A percentile compares a stretch with the other conserved stretches of the same genome.
phyloP scores from a whole-genome alignment of 2,888 invertebrate genomes.

The Smittia sp. region DNA sequence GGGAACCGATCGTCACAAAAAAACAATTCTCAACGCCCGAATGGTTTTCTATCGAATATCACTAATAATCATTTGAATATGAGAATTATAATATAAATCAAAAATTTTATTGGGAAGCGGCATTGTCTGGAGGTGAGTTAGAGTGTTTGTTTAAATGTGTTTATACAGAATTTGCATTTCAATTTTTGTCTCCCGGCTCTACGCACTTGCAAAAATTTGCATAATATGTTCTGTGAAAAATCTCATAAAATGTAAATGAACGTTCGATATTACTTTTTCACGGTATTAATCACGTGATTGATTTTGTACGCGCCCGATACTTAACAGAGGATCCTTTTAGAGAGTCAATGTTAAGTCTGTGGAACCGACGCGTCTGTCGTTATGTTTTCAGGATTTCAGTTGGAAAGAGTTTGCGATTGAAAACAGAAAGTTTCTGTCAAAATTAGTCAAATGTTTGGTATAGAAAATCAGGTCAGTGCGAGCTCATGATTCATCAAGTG shows the following conservation, averaged over 20 bases:
- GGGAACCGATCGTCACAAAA: background rate
- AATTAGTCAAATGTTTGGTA: too few relatives aligned
- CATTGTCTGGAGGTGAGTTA: background rate
- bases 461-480: too few relatives aligned
- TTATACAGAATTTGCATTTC: constrained; percentile 14
- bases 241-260: constrained; percentile 15
- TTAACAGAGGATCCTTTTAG: background rate
- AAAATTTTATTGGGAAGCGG: background rate
- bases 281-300: background rate
- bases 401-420: too few relatives aligned
- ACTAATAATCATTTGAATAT: constrained; percentile 28
- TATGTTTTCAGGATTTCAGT: too few relatives aligned
- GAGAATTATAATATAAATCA: constrained; percentile 13
- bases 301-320: constrained; percentile 8
- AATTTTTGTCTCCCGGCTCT: background rate
- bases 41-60: constrained; percentile 29
- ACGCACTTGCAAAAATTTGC: constrained; percentile 18
- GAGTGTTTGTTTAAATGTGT: constrained; percentile 26
- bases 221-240: constrained; percentile 23
- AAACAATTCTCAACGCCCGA: constrained; percentile 22
- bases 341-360: too few relatives aligned
- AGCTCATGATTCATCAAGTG: too few relatives aligned
- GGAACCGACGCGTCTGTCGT: too few relatives aligned
- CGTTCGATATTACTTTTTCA: background rate
- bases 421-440: too few relatives aligned